Base-by-base conservation (phyloP, 2,113 vertebrate genomes). In the Cyprinodon tularosa region DNA sequence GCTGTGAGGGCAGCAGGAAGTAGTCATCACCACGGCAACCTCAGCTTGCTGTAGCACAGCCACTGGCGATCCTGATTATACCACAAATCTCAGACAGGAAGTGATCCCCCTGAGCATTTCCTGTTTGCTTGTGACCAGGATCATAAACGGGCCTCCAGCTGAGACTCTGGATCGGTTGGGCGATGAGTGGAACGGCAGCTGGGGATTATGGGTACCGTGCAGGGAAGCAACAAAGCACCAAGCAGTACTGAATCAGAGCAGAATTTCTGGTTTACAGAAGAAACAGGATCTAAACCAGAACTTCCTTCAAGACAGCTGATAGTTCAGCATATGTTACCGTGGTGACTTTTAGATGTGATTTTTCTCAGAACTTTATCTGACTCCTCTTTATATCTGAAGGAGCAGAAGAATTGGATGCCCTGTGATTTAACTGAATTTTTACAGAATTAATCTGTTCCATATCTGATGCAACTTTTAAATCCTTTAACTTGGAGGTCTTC, bases 1-100 rank as follows among this genome's bases (percentile, higher is more conserved):
- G 17, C 64, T 44, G 50, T n/a, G 50, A 57, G 84, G 68, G 50
- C 59, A 15, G 68, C 84, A 88, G 91, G 86, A 91, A 89, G 81
- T 48, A 40, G 66, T 78, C 40, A 38, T 78, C 74, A 60, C 84
- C 74, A 72, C 22, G 66, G 78, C n/a, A 74, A 74, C 50, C 37
- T 71, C 65, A 5, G 75, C 20, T 77, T 89, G 88, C 84, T n/a
- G 69, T 53, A 57, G n/a, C 12, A 59, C 12, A 14, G 60, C 60
- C 12, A 61, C 38, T 8, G 5, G 11, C 22, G 12, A 59, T 12
- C 3, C 15, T 17, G 44, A 29, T 39, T 11, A 53, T 22, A 4
- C 9, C 48, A 48, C 17, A 37, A 29, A 9, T 9, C 53, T 8
- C 29, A 3, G 10, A 13, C 71, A n/a, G n/a, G 13, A 71, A 60